These are phyloP conservation scores for Drosophila funebris DNA, from an alignment of 1,140 invertebrate species.

Conservation along the genomic window DNA sequence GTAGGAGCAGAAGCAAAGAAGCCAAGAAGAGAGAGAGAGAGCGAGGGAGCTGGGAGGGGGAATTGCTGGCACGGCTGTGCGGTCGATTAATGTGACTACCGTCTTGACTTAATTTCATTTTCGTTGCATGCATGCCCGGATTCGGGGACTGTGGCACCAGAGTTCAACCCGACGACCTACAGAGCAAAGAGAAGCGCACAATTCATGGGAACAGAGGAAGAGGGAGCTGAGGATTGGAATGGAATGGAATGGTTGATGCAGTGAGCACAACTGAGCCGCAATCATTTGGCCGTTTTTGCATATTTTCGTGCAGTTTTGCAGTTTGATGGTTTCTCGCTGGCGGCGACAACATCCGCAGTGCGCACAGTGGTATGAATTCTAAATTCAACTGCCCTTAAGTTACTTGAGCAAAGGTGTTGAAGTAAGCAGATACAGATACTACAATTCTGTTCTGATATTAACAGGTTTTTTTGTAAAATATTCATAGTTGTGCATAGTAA, in stretches of 20 bases:
- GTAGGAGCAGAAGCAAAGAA: neutral
- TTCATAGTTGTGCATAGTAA: too few relatives aligned
- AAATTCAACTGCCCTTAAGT: neutral
- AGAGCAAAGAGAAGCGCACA: conserved; percentile 31
- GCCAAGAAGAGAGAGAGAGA: neutral
- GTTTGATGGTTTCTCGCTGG: conserved; percentile 68
- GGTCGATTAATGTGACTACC: conserved; percentile 77
- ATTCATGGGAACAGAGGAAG: neutral
- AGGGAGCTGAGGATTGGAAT: neutral
- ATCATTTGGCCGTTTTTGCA: conserved; percentile 79
- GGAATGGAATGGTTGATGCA: conserved; percentile 41
- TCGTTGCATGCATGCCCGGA: conserved; percentile 64
- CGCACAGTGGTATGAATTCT: conserved; percentile 36
- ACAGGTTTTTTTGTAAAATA: too few relatives aligned
- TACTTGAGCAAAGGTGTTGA: neutral
- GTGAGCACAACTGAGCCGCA: conserved; percentile 63
- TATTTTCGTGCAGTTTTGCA: conserved; percentile 77
- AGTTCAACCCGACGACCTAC: conserved; percentile 45
- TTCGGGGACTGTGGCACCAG: conserved; percentile 28
- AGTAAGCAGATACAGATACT: too few relatives aligned
- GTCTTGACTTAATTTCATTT: conserved; percentile 81
- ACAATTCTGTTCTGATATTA: too few relatives aligned
- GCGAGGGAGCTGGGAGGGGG: neutral
- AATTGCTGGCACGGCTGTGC: conserved; percentile 29
- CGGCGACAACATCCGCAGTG: conserved; percentile 41